Conservation (phyloP, 2,888 invertebrate genomes). For the Cataglyphis livida region DNA sequence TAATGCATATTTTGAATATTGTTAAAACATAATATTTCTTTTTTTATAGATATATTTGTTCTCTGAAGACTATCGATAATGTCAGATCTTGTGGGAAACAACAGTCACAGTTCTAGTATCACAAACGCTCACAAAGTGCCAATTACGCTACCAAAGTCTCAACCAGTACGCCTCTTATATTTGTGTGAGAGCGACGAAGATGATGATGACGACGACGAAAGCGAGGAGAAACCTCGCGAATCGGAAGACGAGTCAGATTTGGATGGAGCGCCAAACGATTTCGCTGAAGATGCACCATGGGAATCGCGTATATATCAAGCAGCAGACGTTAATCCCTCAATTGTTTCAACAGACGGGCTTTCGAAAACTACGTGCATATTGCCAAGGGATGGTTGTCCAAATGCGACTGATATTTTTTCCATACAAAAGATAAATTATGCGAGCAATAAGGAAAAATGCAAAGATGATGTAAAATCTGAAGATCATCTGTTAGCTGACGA, state of each 20-base stretch:
- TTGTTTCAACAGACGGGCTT: not conserved
- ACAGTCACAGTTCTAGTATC: constrained; percentile 48
- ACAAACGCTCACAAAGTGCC: constrained; percentile 45
- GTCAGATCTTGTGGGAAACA: constrained; percentile 59
- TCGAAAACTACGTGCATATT: not conserved
- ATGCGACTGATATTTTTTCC: not conserved
- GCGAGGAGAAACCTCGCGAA: constrained; percentile 68
- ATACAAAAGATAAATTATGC: not conserved
- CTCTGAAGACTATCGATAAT: constrained; percentile 44
- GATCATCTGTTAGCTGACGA: not conserved
- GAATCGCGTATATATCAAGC: not conserved
- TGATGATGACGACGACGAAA: constrained; percentile 73
- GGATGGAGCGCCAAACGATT: constrained; percentile 67
- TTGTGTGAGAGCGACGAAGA: constrained; percentile 76
- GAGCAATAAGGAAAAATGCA: not conserved
- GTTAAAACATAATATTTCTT: not conserved
- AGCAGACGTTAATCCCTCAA: not conserved
- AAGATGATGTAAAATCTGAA: not conserved
- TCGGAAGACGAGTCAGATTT: constrained; percentile 71
- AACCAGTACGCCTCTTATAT: constrained; percentile 78
- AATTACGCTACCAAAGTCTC: constrained; percentile 66
- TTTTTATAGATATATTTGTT: constrained; percentile 12
- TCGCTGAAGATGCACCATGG: constrained; percentile 33
- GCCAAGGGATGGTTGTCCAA: not conserved
- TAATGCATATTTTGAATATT: not conserved